Evolutionary conservation across 2,113 vertebrate species (phyloP).

Genomic region (Clarias gariepinus): DNA sequence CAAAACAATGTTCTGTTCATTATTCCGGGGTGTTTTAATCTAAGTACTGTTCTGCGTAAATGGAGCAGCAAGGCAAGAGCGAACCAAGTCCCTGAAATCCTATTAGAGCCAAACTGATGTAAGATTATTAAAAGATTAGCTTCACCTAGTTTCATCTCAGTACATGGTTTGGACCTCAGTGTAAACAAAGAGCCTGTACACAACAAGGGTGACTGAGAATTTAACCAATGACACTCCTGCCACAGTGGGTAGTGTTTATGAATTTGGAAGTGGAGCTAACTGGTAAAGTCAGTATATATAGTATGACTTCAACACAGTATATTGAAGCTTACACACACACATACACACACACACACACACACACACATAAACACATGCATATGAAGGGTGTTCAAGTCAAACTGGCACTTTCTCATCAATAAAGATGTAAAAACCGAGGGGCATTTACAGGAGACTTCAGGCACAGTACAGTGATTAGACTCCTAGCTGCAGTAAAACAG

Average conservation of each 20-base stretch:
- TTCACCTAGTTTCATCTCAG: slow-evolving; percentile 68
- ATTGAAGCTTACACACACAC: too few species aligned
- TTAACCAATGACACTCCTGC: slow-evolving; percentile 49
- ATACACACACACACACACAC: too few species aligned
- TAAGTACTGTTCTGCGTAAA: slow-evolving; percentile 25
- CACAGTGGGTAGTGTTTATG: background rate
- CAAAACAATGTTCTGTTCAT: slow-evolving; percentile 1
- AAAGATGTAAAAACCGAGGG: too few species aligned
- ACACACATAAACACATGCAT: too few species aligned
- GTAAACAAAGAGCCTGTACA: slow-evolving; percentile 64
- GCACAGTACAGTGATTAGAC: too few species aligned
- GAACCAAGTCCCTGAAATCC: slow-evolving; percentile 56
- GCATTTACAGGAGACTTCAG: too few species aligned
- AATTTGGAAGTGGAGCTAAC: background rate
- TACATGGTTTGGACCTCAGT: slow-evolving; percentile 61
- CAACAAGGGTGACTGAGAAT: slow-evolving; percentile 24
- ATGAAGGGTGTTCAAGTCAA: too few species aligned
- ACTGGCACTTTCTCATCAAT: too few species aligned
- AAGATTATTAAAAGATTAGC: slow-evolving; percentile 78
- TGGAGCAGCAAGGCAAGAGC: slow-evolving; percentile 30
- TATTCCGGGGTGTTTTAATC: slow-evolving; percentile 27
- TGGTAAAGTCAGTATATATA: background rate
- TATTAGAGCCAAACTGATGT: slow-evolving; percentile 60
- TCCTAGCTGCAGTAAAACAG: too few species aligned
- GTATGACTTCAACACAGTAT: too few species aligned